Base-by-base conservation (phyloP, 2,888 invertebrate genomes). In the Myathropa florea region DNA sequence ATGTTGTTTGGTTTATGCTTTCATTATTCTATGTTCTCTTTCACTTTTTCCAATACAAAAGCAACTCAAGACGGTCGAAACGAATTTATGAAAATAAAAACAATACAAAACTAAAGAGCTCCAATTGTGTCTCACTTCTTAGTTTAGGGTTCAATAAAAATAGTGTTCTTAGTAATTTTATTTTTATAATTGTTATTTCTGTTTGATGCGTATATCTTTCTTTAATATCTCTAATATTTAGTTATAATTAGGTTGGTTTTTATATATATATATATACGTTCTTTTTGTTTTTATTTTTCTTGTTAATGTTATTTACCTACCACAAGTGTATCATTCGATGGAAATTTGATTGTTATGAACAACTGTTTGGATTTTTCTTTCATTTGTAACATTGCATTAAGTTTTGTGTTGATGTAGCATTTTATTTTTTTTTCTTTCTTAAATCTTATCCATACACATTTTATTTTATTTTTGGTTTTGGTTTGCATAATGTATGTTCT, bases 291-390 rank as follows among this genome's bases (percentile, higher is more conserved):
- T 75, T 63, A 26, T 63, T 63, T 71, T 68, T 68, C 76, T 46
- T 83, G 60, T 46, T 68, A 77, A 53, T 57, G 23, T 79, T 63
- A 39, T 64, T 88, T 76, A 57, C 70, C 88, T 88, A 88, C 76
- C 83, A 82, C 83, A 70, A 75, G 75, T 88, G 75, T 86, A 81
- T 88, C 77, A 71, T 82, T 87, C 80, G 86, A 87, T 88, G 82
- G 88, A 79, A 75, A 77, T 87, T 70, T 88, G 82, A 82, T 82
- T 88, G 88, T 83, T 81, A 79, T 68, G 81, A 83, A 81, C 60
- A 84, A 81, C 71, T 65, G 81, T 75, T 72, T 77, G 71, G 81
- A 55, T 57, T 21, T 70, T 88, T 88, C 26, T 72, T 81, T 72
- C 53, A 65, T 68, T 76, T 73, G 26, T 60, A 82, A 76, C 73